Evolutionary conservation across 2,797 vertebrate species (phyloP), one percentile per base, ranked within the genome.

Genomic region (Hemibagrus guttatus): DNA sequence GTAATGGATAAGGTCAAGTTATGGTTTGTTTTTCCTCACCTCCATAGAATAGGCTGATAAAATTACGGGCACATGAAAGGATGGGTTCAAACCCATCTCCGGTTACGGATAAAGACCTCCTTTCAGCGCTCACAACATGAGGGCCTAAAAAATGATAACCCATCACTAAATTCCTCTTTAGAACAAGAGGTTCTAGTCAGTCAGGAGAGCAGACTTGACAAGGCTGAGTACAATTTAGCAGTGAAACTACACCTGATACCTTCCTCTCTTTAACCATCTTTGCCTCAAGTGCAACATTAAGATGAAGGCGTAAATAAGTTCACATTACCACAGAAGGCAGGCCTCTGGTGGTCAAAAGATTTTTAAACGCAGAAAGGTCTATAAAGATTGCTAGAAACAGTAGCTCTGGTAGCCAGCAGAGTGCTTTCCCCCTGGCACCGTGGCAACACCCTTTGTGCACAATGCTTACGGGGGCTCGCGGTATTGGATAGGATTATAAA

Each of bases 371-470:
- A 79, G 85, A 66, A 82, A 49, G 59, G 82, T 59, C 72, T 58
- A 83, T 64, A 76, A 85, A 89, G 69, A 74, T 75, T 87, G 84
- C 80, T 83, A 66, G 86, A 86, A 90, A 87, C 89, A 89, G 86
- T 80, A 82, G 74, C 84, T 28, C 42, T 84, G 88, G 87, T 74
- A 85, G 83, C 72, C 76, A 80, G 78, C n/a, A 49, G 85, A 75
- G 74, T 35, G 83, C 42, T 54, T 86, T 61, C 89, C 90, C 88
- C 87, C 2, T 74, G 86, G 83, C 83, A 54, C 87, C 90, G 91
- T 91, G 90, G 91, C 66, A 88, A 93, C 92, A 90, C 56, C 89
- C 79, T 89, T 92, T 90, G 90, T 91, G 87, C 64, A 74, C 54
- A 86, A 88, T 19, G 71, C 59, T 71, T 26, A 64, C 72, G 39